These are phyloP conservation scores for Lissonota sp. DNA, from an alignment of 2,888 invertebrate genomes.

Conservation along the genomic window DNA sequence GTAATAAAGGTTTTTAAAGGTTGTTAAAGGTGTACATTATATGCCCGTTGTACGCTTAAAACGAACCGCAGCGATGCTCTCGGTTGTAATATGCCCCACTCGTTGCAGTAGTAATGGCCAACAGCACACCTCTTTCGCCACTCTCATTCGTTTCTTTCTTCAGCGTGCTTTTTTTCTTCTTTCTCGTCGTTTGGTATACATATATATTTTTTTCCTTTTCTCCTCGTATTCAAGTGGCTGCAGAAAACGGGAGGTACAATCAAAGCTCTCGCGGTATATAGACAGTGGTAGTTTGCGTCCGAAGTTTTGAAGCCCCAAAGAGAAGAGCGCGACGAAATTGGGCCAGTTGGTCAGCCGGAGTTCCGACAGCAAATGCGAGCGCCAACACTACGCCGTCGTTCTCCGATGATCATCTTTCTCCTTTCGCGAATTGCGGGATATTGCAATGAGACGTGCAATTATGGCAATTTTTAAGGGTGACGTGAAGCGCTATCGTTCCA, in stretches of 20 bases:
- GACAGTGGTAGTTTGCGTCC: neutral
- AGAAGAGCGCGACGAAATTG: slow-evolving; percentile 59
- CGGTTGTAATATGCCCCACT: slow-evolving; percentile 27
- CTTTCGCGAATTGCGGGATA: neutral
- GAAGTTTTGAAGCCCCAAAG: slow-evolving; percentile 39
- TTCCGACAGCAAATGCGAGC: slow-evolving; percentile 10
- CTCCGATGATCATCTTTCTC: slow-evolving; percentile 15
- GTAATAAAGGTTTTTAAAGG: slow-evolving; percentile 38
- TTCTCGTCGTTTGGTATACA: neutral
- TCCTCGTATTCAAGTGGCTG: neutral
- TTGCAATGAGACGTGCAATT: slow-evolving; percentile 2
- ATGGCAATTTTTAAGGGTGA: neutral
- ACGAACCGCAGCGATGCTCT: slow-evolving; percentile 20
- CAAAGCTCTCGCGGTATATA: neutral
- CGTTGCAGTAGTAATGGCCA: slow-evolving; percentile 7
- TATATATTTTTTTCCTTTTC: slow-evolving; percentile 18
- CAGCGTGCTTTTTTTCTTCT: neutral
- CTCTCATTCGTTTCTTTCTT: slow-evolving; percentile 9
- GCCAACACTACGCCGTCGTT: neutral
- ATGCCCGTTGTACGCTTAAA: slow-evolving; percentile 2
- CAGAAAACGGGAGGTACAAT: slow-evolving; percentile 29
- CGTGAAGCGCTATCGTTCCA: neutral
- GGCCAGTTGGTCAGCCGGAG: slow-evolving; percentile 66
- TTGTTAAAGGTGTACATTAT: slow-evolving; percentile 11
- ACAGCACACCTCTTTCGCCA: neutral